A percentile compares a stretch with the other conserved stretches of the same genome.
Conservation (phyloP, 2,113 vertebrate genomes). For the Rhineura floridana region DNA sequence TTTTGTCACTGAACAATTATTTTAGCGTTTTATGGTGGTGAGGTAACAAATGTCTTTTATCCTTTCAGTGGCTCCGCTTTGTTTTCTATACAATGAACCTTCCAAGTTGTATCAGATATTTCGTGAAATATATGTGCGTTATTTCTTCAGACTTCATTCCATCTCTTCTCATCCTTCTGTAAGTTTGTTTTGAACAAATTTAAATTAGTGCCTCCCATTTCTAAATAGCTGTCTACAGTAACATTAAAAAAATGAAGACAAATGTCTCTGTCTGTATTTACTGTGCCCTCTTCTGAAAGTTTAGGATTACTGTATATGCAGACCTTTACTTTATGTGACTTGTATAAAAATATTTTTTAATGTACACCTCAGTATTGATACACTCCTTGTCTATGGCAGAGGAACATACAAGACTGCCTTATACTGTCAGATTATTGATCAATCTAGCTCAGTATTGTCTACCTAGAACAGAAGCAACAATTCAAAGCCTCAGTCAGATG, state of each 20-base stretch:
- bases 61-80: slow-evolving; percentile 93
- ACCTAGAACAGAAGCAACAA: too few species aligned
- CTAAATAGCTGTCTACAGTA: slow-evolving; percentile 9
- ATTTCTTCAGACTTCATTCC: slow-evolving; percentile 97
- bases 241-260: neutral
- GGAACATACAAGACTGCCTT: neutral
- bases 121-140: slow-evolving; percentile 96
- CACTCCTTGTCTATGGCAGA: neutral
- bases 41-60: slow-evolving; percentile 60
- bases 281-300: neutral
- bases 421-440: neutral
- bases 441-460: too few species aligned
- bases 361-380: neutral
- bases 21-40: slow-evolving; percentile 49
- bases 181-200: slow-evolving; percentile 70
- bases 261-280: neutral
- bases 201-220: slow-evolving; percentile 21
- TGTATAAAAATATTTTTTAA: neutral
- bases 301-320: neutral
- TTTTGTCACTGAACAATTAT: slow-evolving; percentile 51
- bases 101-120: slow-evolving; percentile 95
- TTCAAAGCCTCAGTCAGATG: neutral
- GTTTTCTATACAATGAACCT: slow-evolving; percentile 96
- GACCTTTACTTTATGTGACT: neutral
- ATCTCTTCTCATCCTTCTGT: slow-evolving; percentile 96